Percentiles rank a stretch among this genome's conserved stretches.
Evolutionary conservation across 2,888 invertebrate genomes (phyloP).

Genomic region (Synanthedon vespiformis): DNA sequence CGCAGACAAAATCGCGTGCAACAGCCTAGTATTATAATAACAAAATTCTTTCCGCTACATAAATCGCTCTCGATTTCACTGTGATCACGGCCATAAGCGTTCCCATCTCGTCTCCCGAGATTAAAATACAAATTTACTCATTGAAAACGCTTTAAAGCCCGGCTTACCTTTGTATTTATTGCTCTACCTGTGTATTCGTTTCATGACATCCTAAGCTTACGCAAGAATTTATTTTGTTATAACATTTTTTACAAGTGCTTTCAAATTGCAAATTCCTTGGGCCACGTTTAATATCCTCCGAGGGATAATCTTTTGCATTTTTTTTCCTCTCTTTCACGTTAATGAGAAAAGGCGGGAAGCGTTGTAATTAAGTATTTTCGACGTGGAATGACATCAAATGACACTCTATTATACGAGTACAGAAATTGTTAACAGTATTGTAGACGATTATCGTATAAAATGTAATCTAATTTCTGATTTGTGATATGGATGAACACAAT

Average conservation of each 20-base stretch:
- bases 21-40: too few species aligned
- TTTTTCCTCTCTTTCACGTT: not conserved
- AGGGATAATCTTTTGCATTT: not conserved
- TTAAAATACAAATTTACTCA: conserved; percentile 58
- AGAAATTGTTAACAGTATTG: too few species aligned
- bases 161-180: conserved; percentile 42
- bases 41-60: too few species aligned
- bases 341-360: not conserved
- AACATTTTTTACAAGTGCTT: conserved; percentile 1
- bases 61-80: not conserved
- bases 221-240: conserved; percentile 1
- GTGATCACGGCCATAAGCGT: conserved; percentile 1
- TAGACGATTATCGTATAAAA: too few species aligned
- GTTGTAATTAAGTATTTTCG: not conserved
- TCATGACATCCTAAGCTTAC: conserved; percentile 1
- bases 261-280: not conserved
- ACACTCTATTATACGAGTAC: too few species aligned
- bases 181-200: not conserved
- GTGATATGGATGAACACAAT: too few species aligned
- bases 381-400: too few species aligned
- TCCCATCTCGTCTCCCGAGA: conserved; percentile 21
- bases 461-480: too few species aligned
- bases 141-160: conserved; percentile 44
- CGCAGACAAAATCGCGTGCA: too few species aligned
- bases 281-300: not conserved